Evolutionary conservation across 2,797 vertebrate genomes (phyloP).

Genomic region (Pempheris klunzingeri): DNA sequence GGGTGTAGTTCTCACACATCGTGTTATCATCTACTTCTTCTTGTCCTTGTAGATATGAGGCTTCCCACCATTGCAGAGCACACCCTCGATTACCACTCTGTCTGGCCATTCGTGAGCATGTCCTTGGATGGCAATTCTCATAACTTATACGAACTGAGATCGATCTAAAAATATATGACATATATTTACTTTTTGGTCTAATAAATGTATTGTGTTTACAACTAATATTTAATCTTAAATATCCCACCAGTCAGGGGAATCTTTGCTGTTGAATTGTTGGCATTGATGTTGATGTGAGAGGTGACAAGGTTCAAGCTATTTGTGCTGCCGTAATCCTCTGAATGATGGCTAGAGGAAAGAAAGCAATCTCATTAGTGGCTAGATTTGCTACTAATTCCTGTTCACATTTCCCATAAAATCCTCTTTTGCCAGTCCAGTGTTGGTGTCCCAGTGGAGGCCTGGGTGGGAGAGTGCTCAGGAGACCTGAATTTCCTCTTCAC

Average conservation of each 20-base stretch:
- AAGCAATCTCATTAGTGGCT: constrained; percentile 68
- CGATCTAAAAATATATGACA: no score
- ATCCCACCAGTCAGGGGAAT: background rate
- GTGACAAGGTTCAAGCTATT: constrained; percentile 57
- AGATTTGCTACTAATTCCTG: constrained; percentile 67
- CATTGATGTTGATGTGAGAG: constrained; percentile 44
- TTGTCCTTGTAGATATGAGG: no score
- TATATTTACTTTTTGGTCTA: no score
- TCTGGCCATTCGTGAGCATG: no score
- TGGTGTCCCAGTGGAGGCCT: constrained; percentile 24
- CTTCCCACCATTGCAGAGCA: no score
- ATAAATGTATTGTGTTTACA: background rate
- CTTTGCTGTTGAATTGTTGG: background rate
- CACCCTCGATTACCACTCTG: no score
- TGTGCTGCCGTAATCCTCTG: constrained; percentile 51
- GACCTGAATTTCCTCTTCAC: constrained; percentile 16
- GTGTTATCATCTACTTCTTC: no score
- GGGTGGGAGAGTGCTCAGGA: constrained; percentile 9
- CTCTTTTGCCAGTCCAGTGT: constrained; percentile 41
- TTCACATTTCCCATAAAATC: constrained; percentile 65
- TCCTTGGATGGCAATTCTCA: no score
- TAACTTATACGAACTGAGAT: no score
- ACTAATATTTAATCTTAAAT: background rate
- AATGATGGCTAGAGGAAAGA: constrained; percentile 60
- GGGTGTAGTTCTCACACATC: no score